Base-by-base conservation (phyloP, 2,888 invertebrate genomes). In the Eupelmus urozonus region DNA sequence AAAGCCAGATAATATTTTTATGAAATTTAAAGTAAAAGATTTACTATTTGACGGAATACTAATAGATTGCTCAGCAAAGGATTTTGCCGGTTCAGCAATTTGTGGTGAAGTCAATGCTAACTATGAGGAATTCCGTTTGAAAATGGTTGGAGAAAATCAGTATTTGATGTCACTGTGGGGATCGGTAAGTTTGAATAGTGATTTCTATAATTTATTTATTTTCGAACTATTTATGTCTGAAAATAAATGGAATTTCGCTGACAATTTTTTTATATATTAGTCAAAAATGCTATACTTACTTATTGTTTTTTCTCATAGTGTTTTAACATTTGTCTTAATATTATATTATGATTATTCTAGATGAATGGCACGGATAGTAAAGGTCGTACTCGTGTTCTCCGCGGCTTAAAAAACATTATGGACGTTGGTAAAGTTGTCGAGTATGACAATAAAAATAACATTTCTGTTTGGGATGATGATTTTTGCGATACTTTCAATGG, bases 81-180 rank as follows among this genome's bases (percentile, higher is more conserved):
- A 96, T 82, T 96, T 96, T 82, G 93, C 95, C 0, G 94, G 94
- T 0, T 94, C 94, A 85, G 95, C 95, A 0, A 92, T 95, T 0
- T 96, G 96, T 85, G 91, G 92, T 0, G 92, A 93, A 0, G 88
- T 96, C 81, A 93, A 93, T 87, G 72, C 66, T 13, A 45, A 71
- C 11, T 66, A 71, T 3, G 77, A 81, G 40, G 40, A 53, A 4
- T 29, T 40, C 1, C 1, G n/a, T 0, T 11, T 78, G 9, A 23
- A 13, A 23, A n/a, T 9, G 4, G 92, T 92, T 2, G 92, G 93
- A 51, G 93, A 94, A 29, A 93, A 93, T 69, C 93, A 93, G 82
- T 94, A 93, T 81, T 90, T 92, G 3, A 94, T 96, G 87, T 96
- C 96, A 0, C 86, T 96, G 0, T 92, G 96, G 86, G 95, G 94